These are phyloP conservation scores for Sarcophaga rosellei DNA, from an alignment of 2,888 invertebrate species.

Conservation along the genomic window DNA sequence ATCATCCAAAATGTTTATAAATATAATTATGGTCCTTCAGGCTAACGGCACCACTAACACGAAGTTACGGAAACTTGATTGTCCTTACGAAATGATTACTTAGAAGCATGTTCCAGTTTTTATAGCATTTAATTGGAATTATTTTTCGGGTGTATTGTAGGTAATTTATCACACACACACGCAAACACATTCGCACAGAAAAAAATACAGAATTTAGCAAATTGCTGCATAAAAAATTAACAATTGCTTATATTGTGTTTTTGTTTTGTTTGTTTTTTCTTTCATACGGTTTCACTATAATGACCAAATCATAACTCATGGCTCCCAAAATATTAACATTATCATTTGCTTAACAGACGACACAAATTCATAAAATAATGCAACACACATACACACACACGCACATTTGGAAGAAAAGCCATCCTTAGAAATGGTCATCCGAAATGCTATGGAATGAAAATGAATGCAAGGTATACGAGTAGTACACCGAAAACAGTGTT, in stretches of 20 bases:
- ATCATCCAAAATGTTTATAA: too few species aligned
- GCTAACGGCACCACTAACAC: too few species aligned
- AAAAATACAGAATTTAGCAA: slow-evolving; percentile 9
- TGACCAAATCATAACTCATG: slow-evolving; percentile 68
- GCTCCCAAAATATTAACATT: slow-evolving; percentile 73
- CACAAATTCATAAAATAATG: slow-evolving; percentile 3
- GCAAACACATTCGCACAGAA: neutral
- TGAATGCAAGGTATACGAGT: too few species aligned
- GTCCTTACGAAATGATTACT: too few species aligned
- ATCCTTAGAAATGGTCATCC: slow-evolving; percentile 58
- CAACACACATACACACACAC: slow-evolving; percentile 5
- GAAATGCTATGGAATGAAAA: slow-evolving; percentile 46
- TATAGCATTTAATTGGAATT: neutral
- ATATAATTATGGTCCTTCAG: too few species aligned
- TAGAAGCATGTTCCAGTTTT: too few species aligned
- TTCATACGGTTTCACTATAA: slow-evolving; percentile 43
- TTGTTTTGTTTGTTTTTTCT: slow-evolving; percentile 5
- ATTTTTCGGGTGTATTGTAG: neutral
- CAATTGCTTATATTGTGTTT: slow-evolving; percentile 28
- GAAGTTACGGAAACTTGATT: too few species aligned
- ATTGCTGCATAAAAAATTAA: slow-evolving; percentile 52
- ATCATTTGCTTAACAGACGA: slow-evolving; percentile 72
- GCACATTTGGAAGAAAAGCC: slow-evolving; percentile 8
- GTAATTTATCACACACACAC: neutral
- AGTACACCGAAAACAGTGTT: slow-evolving; percentile 33